These are phyloP conservation scores for Glaucopsyche alexis DNA, from an alignment of 2,888 invertebrate genomes.

Conservation along the genomic window DNA sequence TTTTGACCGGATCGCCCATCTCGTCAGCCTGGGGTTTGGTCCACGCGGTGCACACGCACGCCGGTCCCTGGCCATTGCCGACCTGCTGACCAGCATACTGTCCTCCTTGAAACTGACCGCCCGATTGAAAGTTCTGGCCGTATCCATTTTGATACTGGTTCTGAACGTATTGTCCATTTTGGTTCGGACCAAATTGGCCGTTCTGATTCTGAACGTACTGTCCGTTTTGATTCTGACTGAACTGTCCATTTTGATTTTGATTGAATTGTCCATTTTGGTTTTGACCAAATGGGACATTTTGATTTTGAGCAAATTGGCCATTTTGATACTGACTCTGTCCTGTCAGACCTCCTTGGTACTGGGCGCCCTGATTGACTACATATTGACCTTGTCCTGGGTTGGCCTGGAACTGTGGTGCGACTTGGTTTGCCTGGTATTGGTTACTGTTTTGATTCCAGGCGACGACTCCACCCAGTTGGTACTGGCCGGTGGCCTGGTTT, in stretches of 20 bases:
- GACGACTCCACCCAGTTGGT: background rate
- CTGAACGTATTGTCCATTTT: conserved; percentile 34
- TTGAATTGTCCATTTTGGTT: conserved; percentile 37
- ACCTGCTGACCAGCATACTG: conserved; percentile 37
- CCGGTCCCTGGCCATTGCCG: conserved; percentile 53
- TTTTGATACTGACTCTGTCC: background rate
- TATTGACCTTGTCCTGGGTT: conserved; percentile 15
- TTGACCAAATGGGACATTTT: conserved; percentile 23
- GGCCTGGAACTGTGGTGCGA: background rate
- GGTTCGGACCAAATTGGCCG: conserved; percentile 36
- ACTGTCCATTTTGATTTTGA: conserved; percentile 40
- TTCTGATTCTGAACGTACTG: conserved; percentile 34
- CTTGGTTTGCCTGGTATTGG: background rate
- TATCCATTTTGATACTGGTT: conserved; percentile 28
- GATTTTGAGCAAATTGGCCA: conserved; percentile 33
- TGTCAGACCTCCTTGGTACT: background rate
- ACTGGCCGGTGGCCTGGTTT: background rate
- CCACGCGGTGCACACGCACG: conserved; percentile 71
- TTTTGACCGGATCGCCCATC: conserved; percentile 37
- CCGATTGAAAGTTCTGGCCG: background rate
- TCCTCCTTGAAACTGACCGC: conserved; percentile 31
- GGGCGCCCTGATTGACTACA: conserved; percentile 2
- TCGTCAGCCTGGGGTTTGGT: conserved; percentile 50
- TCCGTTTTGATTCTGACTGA: conserved; percentile 35
- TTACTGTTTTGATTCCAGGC: conserved; percentile 12